Evolutionary conservation across 2,888 invertebrate species (phyloP).

Genomic region (Dione vanillae): DNA sequence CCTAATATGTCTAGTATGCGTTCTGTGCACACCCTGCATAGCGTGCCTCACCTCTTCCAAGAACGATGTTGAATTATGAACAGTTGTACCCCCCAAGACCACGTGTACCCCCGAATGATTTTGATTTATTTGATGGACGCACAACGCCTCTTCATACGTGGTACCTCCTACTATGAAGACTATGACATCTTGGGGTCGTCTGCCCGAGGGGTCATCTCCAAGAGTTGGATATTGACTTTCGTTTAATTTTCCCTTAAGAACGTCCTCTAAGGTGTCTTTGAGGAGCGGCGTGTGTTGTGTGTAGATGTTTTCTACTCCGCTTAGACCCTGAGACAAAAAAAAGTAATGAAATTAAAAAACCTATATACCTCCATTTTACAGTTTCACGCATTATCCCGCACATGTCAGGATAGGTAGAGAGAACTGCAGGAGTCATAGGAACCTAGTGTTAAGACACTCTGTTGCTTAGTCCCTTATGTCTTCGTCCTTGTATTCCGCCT

Average conservation of each 20-base stretch:
- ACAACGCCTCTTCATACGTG: constrained; percentile 97
- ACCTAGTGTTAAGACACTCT: too few species aligned
- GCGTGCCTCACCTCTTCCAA: constrained; percentile 89
- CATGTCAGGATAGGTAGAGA: too few species aligned
- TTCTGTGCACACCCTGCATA: constrained; percentile 86
- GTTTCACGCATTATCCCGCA: too few species aligned
- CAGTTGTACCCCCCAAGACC: constrained; percentile 94
- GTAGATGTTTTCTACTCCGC: constrained; percentile 99
- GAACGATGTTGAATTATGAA: constrained; percentile 94
- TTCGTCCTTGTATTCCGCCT: too few species aligned
- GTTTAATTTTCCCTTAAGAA: constrained; percentile 94
- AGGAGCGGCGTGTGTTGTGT: constrained; percentile 98
- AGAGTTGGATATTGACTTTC: constrained; percentile 94
- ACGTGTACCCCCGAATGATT: constrained; percentile 89
- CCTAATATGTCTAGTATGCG: constrained; percentile 84
- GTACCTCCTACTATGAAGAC: constrained; percentile 98
- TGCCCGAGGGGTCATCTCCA: constrained; percentile 84
- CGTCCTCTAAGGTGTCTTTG: constrained; percentile 94
- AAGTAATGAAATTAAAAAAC: too few species aligned
- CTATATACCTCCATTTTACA: too few species aligned
- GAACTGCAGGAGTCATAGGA: too few species aligned
- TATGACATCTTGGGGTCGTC: constrained; percentile 95
- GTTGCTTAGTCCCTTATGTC: too few species aligned
- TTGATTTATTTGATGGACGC: constrained; percentile 90
- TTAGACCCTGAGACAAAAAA: constrained; percentile 85